Percentiles rank a stretch among this genome's conserved stretches.
These are phyloP conservation scores for Scylla paramamosain DNA, from an alignment of 1,140 invertebrate species.

Conservation along the genomic window DNA sequence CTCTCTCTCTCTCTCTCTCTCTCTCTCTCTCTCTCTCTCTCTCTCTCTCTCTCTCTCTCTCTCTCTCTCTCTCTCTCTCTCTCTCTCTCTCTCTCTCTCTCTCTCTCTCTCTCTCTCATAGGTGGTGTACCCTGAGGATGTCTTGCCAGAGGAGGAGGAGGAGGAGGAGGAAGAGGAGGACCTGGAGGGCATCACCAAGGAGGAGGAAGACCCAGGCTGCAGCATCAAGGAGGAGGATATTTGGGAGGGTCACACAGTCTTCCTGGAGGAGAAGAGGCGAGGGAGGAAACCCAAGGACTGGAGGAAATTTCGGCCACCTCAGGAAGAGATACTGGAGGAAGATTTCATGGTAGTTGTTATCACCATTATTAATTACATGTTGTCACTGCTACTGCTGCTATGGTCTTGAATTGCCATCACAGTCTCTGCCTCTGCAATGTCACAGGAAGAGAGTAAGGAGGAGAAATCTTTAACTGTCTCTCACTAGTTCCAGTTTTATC, in stretches of 20 bases:
- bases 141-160: constrained; percentile 44
- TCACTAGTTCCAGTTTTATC: too few relatives aligned
- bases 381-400: too few relatives aligned
- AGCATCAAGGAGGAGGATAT: not conserved
- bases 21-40: too few relatives aligned
- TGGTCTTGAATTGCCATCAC: too few relatives aligned
- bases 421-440: too few relatives aligned
- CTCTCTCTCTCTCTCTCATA: constrained; percentile 4
- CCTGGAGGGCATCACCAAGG: not conserved
- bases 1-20: too few relatives aligned
- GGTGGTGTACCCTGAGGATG: constrained; percentile 61
- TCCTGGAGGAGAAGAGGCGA: constrained; percentile 10
- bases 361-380: too few relatives aligned
- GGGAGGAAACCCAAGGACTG: constrained; percentile 62
- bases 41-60: too few relatives aligned
- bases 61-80: not conserved
- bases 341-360: not conserved
- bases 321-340: constrained; percentile 79
- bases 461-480: too few relatives aligned
- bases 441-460: too few relatives aligned
- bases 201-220: not conserved
- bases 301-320: constrained; percentile 41
- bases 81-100: constrained; percentile 5
- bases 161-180: not conserved
- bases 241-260: not conserved